Base-by-base conservation (phyloP, 2,888 invertebrate genomes). In the Encarsia formosa region DNA sequence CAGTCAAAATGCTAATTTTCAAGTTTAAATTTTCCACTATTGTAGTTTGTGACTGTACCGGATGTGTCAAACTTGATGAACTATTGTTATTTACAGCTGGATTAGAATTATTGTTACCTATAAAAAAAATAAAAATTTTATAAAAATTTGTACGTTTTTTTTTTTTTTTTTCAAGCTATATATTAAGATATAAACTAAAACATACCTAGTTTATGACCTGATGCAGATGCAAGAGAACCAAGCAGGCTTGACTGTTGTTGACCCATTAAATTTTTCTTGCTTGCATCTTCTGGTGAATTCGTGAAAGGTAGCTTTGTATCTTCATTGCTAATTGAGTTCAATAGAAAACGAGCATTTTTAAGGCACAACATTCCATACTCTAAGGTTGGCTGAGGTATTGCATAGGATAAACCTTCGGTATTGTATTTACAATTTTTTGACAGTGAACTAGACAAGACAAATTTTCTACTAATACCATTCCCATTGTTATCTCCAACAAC, bases 321-420 rank as follows among this genome's bases (percentile, higher is more conserved):
- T 49, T 61, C 69, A 39, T 55, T 62, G 45, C 54, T 64, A 18
- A 42, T 44, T 16, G 42, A 43, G 0, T 86, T 85, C 29, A 92
- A 74, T 45, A 91, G 75, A 8, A 82, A 78, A 26, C 86, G 76
- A 11, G 95, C 92, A 76, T 94, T 96, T 59, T 88, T 83, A 48
- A 96, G 75, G 74, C 95, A 95, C 22, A 94, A 75, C 1, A 86
- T 85, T 4, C 91, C 94, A 78, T 95, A 96, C 76, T 94, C 92
- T 61, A 96, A 75, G 6, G 90, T 91, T 5, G 92, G 82, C 43
- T 88, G 86, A 16, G 94, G 93, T 60, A 92, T 88, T 2, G 91
- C 91, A 65, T 87, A 87, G 1, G 90, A 87, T 63, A 88, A 84
- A 44, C 84, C 83, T 59, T 82, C 81, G 8, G 77, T 73, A 59